Evolutionary conservation across 2,888 invertebrate genomes (phyloP).

Genomic region (Machimus rusticus): DNA sequence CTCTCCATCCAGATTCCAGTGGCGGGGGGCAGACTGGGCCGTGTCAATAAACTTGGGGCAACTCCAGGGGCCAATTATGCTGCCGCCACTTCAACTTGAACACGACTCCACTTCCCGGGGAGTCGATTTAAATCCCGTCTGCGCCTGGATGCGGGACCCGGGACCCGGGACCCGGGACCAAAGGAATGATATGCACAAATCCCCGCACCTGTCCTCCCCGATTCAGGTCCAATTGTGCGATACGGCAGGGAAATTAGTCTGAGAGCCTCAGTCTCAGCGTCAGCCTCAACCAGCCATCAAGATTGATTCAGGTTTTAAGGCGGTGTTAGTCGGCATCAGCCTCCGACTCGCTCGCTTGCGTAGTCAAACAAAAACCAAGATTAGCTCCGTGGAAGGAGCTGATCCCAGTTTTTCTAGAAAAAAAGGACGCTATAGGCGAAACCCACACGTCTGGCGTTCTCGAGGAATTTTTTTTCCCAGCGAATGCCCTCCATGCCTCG

Average conservation of each 20-base stretch:
- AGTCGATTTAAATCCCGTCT: constrained; percentile 6
- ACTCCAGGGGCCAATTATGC: constrained; percentile 7
- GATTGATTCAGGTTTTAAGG: constrained; percentile 17
- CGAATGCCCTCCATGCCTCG: background rate
- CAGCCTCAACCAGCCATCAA: background rate
- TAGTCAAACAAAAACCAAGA: background rate
- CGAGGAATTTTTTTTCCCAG: background rate
- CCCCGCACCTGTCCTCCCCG: background rate
- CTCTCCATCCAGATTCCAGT: background rate
- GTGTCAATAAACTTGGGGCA: constrained; percentile 28
- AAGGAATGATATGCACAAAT: background rate
- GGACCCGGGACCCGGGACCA: background rate
- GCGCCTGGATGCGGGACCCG: background rate
- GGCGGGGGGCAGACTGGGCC: background rate
- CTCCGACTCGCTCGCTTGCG: background rate
- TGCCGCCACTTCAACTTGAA: constrained; percentile 8
- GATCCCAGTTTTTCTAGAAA: background rate
- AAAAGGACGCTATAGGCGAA: background rate
- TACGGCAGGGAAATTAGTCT: constrained; percentile 25
- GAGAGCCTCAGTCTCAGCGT: constrained; percentile 9
- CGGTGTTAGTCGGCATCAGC: constrained; percentile 1
- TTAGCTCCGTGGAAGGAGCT: background rate
- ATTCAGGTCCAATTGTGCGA: constrained; percentile 15
- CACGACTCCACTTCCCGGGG: background rate
- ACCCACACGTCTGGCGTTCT: background rate